Evolutionary conservation across 2,888 invertebrate genomes (phyloP).

Genomic region (Plebejus melissa): DNA sequence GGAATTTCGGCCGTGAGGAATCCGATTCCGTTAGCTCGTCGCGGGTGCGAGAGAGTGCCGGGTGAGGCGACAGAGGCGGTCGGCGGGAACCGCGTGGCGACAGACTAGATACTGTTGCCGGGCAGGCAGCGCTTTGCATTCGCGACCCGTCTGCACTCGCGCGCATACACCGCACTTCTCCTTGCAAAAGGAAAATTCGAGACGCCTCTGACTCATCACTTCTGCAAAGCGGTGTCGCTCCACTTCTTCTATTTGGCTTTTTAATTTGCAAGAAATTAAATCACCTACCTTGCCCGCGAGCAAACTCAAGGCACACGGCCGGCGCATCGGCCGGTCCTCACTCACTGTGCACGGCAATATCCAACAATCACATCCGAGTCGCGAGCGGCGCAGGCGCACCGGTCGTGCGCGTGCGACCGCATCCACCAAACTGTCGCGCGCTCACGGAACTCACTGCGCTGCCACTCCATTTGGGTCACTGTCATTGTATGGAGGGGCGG

Average conservation of each 20-base stretch:
- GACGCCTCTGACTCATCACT: conserved; percentile 69
- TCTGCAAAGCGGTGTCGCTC: conserved; percentile 48
- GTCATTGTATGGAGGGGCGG: conserved; percentile 74
- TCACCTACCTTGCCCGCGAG: conserved; percentile 54
- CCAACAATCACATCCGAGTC: conserved; percentile 64
- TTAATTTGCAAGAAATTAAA: conserved; percentile 43
- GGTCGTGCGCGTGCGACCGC: conserved; percentile 44
- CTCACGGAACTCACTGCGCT: conserved; percentile 76
- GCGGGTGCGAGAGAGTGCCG: conserved; percentile 43
- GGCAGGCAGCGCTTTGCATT: conserved; percentile 42
- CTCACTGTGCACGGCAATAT: conserved; percentile 69
- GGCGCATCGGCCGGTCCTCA: conserved; percentile 52
- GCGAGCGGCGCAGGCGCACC: conserved; percentile 41
- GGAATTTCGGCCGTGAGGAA: conserved; percentile 75
- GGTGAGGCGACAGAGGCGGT: conserved; percentile 37
- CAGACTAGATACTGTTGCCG: conserved; percentile 42
- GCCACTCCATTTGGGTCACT: conserved; percentile 77
- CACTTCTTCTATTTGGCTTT: conserved; percentile 43
- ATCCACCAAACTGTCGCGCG: conserved; percentile 54
- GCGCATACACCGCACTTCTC: conserved; percentile 43
- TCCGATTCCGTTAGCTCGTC: conserved; percentile 69
- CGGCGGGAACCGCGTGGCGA: conserved; percentile 39
- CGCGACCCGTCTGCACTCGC: conserved; percentile 35
- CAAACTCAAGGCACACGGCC: conserved; percentile 49
- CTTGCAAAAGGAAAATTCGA: conserved; percentile 73